Evolutionary conservation across 30 jellyfish, hydroid and myxozoan genomes (phyloP).

Genomic region (Turritopsis rubra): DNA sequence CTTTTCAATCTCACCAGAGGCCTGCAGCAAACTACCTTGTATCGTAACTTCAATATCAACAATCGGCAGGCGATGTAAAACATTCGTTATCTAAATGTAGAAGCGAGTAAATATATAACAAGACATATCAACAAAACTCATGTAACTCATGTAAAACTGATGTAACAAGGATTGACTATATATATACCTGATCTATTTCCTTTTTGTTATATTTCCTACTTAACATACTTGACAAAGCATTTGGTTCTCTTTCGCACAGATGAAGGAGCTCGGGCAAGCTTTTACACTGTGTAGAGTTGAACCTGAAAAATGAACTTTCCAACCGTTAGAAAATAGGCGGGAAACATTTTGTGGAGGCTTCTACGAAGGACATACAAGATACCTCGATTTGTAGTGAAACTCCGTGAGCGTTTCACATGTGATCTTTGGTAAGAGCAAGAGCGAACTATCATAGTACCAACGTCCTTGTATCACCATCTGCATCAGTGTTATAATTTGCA

Average conservation of each 20-base stretch:
- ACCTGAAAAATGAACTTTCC: not conserved
- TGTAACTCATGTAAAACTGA: not conserved
- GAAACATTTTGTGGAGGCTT: not conserved
- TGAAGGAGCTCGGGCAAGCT: constrained; percentile 66
- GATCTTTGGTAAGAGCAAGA: constrained; percentile 68
- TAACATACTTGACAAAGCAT: constrained; percentile 35
- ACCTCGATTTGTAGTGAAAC: constrained; percentile 29
- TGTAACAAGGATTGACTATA: not conserved
- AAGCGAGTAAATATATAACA: too few relatives aligned
- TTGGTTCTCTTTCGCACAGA: constrained; percentile 33
- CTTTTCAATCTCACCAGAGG: constrained; percentile 24
- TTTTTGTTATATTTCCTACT: constrained; percentile 17
- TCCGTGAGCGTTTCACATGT: constrained; percentile 42
- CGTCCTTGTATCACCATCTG: constrained; percentile 92
- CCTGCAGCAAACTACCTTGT: constrained; percentile 56
- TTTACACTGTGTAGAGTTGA: not conserved
- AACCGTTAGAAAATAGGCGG: not conserved
- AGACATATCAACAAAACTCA: too few relatives aligned
- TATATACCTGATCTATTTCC: constrained; percentile 45
- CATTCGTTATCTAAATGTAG: constrained; percentile 36
- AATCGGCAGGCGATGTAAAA: constrained; percentile 49
- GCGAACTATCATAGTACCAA: constrained; percentile 77
- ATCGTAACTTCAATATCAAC: constrained; percentile 32
- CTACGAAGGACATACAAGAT: not conserved
- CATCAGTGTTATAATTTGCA: constrained; percentile 51